Conservation (phyloP, 2,113 vertebrate species). For the Orientallactaga bullata region DNA sequence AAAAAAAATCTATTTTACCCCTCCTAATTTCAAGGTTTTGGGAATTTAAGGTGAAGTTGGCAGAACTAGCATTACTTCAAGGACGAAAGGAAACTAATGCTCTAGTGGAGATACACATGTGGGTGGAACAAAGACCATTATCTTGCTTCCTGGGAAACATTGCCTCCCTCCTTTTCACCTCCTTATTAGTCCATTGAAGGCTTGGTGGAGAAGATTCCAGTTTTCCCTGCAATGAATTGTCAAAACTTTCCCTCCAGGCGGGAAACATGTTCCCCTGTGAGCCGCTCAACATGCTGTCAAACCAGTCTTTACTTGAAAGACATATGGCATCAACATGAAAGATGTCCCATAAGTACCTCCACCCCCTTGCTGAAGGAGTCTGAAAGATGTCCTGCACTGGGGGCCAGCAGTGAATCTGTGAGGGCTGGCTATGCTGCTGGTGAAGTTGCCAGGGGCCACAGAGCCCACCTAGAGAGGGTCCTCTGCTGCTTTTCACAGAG, state of each 20-base stretch:
- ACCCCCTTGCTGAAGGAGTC: conserved; percentile 8
- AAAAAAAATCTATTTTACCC: not conserved
- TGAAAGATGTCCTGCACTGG: conserved; percentile 16
- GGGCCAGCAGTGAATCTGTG: not conserved
- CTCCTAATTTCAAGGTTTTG: conserved; percentile 24
- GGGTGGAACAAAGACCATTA: conserved; percentile 52
- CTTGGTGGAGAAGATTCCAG: conserved; percentile 36
- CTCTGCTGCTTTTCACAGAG: not conserved
- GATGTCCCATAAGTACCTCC: conserved; percentile 22
- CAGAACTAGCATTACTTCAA: not conserved
- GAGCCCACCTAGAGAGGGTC: not conserved
- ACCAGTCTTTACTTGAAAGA: conserved; percentile 78
- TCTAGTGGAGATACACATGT: not conserved
- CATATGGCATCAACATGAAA: conserved; percentile 70
- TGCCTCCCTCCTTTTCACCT: conserved; percentile 2
- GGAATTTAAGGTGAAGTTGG: conserved; percentile 11
- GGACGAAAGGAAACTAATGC: not conserved
- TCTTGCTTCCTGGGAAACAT: conserved; percentile 35
- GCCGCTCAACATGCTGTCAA: conserved; percentile 66
- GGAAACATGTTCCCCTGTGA: conserved; percentile 72
- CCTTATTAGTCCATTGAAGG: conserved; percentile 11
- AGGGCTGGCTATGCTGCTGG: not conserved
- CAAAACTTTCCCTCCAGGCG: conserved; percentile 67
- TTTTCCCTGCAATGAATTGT: conserved; percentile 62
- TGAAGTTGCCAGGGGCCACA: not conserved